A percentile compares a stretch with the other conserved stretches of the same genome.
Evolutionary conservation across 2,888 invertebrate genomes (phyloP).

Genomic region (Pseudeuparius sepicola): DNA sequence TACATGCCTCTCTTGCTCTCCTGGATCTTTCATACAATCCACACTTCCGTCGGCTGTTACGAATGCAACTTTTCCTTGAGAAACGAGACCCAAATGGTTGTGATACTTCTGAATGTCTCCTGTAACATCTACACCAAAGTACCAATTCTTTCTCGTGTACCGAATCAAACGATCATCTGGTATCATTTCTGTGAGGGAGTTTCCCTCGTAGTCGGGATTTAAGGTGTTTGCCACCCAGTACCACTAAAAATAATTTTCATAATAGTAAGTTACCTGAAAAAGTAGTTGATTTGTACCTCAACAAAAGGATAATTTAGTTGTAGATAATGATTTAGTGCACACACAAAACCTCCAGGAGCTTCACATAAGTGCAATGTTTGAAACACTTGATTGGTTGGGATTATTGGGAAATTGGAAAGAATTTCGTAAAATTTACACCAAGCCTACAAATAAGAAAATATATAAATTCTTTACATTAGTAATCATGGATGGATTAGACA

Average conservation of each 20-base stretch:
- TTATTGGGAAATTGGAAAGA: conserved; percentile 49
- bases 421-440: conserved; percentile 94
- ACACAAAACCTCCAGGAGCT: conserved; percentile 92
- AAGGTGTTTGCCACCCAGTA: conserved; percentile 78
- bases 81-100: conserved; percentile 56
- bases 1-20: conserved; percentile 75
- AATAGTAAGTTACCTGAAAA: neutral
- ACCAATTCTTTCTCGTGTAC: conserved; percentile 70
- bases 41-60: conserved; percentile 94
- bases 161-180: conserved; percentile 79
- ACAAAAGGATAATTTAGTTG: conserved; percentile 43
- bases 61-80: conserved; percentile 40
- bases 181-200: conserved; percentile 59
- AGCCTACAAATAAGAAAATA: conserved; percentile 47
- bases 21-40: conserved; percentile 76
- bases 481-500: too few relatives aligned
- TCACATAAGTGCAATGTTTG: conserved; percentile 87
- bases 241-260: conserved; percentile 48
- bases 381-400: conserved; percentile 41
- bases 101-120: conserved; percentile 68
- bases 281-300: conserved; percentile 40
- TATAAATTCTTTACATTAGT: neutral
- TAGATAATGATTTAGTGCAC: conserved; percentile 80
- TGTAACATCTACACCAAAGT: conserved; percentile 75
- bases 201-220: conserved; percentile 89